Conservation (phyloP, 2,888 invertebrate species). For the Chaetogeoica ovagalla region DNA sequence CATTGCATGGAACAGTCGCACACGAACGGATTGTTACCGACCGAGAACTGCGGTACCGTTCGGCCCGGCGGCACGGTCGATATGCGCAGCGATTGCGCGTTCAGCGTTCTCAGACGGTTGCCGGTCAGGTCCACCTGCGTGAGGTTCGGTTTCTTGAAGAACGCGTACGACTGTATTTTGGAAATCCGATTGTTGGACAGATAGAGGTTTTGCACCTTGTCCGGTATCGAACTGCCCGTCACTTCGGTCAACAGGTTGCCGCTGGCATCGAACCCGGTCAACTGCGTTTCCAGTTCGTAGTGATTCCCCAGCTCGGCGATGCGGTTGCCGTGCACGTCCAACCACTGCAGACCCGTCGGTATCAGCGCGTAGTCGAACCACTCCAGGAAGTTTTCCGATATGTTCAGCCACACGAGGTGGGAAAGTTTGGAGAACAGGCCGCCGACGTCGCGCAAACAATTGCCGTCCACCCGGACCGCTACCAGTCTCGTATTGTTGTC, state of each 20-base stretch:
- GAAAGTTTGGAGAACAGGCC: constrained; percentile 79
- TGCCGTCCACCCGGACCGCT: constrained; percentile 80
- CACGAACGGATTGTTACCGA: constrained; percentile 82
- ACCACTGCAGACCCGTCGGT: constrained; percentile 80
- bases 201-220: constrained; percentile 77
- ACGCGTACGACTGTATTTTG: constrained; percentile 82
- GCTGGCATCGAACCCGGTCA: constrained; percentile 81
- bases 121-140: constrained; percentile 80
- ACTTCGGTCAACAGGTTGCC: constrained; percentile 80
- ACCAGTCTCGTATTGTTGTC: constrained; percentile 77
- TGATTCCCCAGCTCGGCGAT: constrained; percentile 82
- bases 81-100: constrained; percentile 75
- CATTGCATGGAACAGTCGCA: constrained; percentile 92
- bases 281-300: constrained; percentile 78
- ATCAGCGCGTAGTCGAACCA: constrained; percentile 85
- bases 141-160: constrained; percentile 82
- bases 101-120: constrained; percentile 76
- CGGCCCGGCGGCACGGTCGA: constrained; percentile 74
- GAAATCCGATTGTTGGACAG: constrained; percentile 80
- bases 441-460: constrained; percentile 76
- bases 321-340: constrained; percentile 82
- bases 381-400: constrained; percentile 81
- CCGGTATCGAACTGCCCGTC: constrained; percentile 79
- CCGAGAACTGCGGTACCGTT: constrained; percentile 77
- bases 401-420: constrained; percentile 81